Conservation (phyloP, 2,113 vertebrate species). For the Thermophis baileyi region DNA sequence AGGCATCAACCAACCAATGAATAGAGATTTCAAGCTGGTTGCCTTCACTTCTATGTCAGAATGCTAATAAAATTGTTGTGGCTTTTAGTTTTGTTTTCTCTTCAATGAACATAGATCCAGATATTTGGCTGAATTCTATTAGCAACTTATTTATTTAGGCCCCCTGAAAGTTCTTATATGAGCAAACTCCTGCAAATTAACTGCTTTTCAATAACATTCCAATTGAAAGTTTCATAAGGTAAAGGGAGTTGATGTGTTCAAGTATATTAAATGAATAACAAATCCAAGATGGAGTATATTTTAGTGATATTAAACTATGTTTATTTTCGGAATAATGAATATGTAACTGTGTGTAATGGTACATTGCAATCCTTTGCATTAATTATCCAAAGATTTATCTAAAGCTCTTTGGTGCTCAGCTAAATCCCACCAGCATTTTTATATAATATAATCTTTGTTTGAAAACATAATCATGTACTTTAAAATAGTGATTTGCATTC, state of each 20-base stretch:
- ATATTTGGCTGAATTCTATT: background rate
- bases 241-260: background rate
- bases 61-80: background rate
- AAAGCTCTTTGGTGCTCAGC: background rate
- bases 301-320: background rate
- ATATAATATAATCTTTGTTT: background rate
- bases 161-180: too few relatives aligned
- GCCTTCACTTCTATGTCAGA: too few relatives aligned
- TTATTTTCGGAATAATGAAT: background rate
- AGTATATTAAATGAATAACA: background rate
- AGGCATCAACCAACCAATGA: background rate
- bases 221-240: background rate
- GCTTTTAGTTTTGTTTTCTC: background rate
- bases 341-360: background rate
- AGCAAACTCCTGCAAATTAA: background rate
- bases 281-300: background rate
- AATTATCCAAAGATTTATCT: constrained; percentile 18
- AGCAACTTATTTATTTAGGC: background rate
- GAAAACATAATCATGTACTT: constrained; percentile 32
- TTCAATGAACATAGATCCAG: background rate
- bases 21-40: background rate
- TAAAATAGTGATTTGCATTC: constrained; percentile 33
- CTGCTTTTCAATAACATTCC: background rate
- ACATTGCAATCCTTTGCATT: background rate
- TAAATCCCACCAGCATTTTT: background rate